Evolutionary conservation across 1,140 invertebrate species (phyloP).

Genomic region (Telenomus remus): DNA sequence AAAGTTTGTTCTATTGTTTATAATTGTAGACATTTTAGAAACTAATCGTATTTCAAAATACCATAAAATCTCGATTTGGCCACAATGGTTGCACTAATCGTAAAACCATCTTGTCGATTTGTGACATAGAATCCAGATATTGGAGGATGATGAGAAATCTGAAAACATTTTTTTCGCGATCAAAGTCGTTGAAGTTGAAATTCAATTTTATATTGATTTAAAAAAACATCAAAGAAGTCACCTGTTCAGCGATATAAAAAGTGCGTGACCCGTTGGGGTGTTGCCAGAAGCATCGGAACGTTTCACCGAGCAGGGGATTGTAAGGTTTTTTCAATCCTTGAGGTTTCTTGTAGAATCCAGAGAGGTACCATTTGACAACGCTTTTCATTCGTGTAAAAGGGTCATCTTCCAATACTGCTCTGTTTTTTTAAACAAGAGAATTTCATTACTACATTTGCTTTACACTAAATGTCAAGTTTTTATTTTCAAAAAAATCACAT

Average conservation of each 20-base stretch:
- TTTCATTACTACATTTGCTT: too few relatives aligned
- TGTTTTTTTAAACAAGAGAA: constrained; percentile 66
- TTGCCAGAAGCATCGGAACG: constrained; percentile 93
- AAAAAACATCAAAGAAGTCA: constrained; percentile 63
- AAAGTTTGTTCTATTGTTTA: too few relatives aligned
- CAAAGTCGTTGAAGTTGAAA: constrained; percentile 4
- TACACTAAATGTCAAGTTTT: too few relatives aligned
- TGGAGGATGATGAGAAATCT: constrained; percentile 96
- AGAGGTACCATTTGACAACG: constrained; percentile 92
- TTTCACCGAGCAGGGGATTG: constrained; percentile 95
- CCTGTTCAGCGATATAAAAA: constrained; percentile 95
- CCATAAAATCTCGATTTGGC: constrained; percentile 97
- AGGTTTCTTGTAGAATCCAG: constrained; percentile 92
- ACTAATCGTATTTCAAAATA: constrained; percentile 54
- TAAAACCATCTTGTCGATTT: constrained; percentile 95
- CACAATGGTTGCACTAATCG: constrained; percentile 91
- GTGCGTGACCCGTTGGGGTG: constrained; percentile 90
- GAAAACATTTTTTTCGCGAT: too few relatives aligned
- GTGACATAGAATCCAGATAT: constrained; percentile 96
- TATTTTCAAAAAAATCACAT: too few relatives aligned
- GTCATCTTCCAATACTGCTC: constrained; percentile 90
- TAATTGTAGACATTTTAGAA: too few relatives aligned
- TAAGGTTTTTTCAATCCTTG: constrained; percentile 97
- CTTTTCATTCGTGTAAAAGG: constrained; percentile 92
- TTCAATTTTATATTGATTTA: neutral